These are phyloP conservation scores for Polydesmus complanatus DNA, from an alignment of 2,888 invertebrate genomes.

Conservation along the genomic window DNA sequence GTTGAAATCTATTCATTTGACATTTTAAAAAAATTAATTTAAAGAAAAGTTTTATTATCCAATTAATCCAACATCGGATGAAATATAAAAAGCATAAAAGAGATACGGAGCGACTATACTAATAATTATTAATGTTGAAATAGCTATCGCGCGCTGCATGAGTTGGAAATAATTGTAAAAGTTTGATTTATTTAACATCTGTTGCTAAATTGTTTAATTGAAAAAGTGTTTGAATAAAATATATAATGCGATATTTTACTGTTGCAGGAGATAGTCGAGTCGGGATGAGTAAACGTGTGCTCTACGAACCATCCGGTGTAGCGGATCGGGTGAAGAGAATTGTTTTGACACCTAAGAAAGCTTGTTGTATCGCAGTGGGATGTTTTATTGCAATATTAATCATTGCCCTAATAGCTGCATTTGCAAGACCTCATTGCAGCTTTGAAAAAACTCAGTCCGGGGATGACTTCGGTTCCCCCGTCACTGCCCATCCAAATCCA, in stretches of 20 bases:
- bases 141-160: too few relatives aligned
- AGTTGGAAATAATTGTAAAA: neutral
- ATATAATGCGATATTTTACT: too few relatives aligned
- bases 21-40: neutral
- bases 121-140: too few relatives aligned
- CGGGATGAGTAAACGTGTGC: constrained; percentile 47
- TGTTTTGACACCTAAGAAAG: constrained; percentile 42
- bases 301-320: constrained; percentile 59
- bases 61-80: too few relatives aligned
- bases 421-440: constrained; percentile 64
- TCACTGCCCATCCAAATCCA: constrained; percentile 15
- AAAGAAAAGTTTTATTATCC: too few relatives aligned
- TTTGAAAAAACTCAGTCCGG: constrained; percentile 38
- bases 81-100: too few relatives aligned
- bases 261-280: constrained; percentile 47
- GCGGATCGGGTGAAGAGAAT: constrained; percentile 63
- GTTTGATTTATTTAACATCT: neutral
- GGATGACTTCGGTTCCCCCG: constrained; percentile 26
- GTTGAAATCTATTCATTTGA: constrained; percentile 18
- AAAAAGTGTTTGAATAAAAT: neutral
- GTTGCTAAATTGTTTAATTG: neutral
- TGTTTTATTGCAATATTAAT: constrained; percentile 66
- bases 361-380: constrained; percentile 62
- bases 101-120: too few relatives aligned
- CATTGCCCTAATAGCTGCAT: constrained; percentile 74